Base-by-base conservation (phyloP, 1,140 invertebrate genomes). In the Saccostrea glomerata region DNA sequence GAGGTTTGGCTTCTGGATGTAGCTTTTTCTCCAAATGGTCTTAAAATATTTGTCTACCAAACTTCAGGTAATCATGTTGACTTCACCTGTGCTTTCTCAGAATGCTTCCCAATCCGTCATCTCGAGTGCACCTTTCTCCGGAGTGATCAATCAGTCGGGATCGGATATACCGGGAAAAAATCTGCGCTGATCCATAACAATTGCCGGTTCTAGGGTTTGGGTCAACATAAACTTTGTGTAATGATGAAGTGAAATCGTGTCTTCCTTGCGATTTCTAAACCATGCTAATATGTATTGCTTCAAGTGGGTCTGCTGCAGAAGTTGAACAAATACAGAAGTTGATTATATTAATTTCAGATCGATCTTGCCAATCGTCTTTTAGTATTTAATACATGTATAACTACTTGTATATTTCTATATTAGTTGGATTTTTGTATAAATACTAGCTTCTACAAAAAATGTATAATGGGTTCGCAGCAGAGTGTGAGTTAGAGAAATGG, bases 111-210 rank as follows among this genome's bases (percentile, higher is more conserved):
- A 25, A 77, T 77, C 70, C 70, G 70, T 77, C 70, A 77, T 77
- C 30, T 77, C 70, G 70, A 77, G 70, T 77, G 25, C 25, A 30
- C 70, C 70, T 77, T 77, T 77, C 70, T 77, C 70, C 70, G 70
- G 70, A 77, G 70, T 77, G 70, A 77, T 77, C 70, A 77, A 77
- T 77, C 70, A 77, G 70, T 77, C 70, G 70, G 70, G 70, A 77
- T 77, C 70, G 70, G 70, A 36, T 77, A 36, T 77, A 23, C 70
- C 70, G 13, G 13, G 70, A 77, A 77, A 63, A 63, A 77, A 73
- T 30, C 47, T 36, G 25, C 70, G 23, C 11, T 77, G 70, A 77
- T 77, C 70, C 70, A 77, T 77, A 77, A 36, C 70, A 77, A 77
- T 25, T 77, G 25, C 70, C 6, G 11, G 70, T 77, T 77, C 70